A percentile compares a stretch with the other conserved stretches of the same genome.
These are phyloP conservation scores for Chelonia mydas DNA, from an alignment of 2,797 vertebrate genomes.

Conservation along the genomic window DNA sequence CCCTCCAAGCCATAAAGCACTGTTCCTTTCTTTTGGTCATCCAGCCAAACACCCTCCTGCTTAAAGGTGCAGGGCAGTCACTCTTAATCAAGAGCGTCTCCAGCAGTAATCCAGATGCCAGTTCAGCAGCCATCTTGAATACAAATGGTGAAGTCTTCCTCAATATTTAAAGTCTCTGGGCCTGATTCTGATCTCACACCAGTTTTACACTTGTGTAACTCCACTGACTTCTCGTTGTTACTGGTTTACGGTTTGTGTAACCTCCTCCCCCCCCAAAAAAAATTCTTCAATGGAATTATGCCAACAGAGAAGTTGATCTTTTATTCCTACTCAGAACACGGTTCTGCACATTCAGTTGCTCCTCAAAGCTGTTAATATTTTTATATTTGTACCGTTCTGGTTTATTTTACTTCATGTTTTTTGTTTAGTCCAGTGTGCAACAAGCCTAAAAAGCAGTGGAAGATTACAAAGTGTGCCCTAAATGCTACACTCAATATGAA, in stretches of 20 bases:
- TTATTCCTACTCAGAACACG: not conserved
- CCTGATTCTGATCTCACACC: not conserved
- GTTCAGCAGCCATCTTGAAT: not conserved
- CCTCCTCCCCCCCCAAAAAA: not conserved
- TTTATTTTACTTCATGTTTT: rapidly evolving
- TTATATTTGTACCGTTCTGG: not conserved
- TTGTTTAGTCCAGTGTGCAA: not conserved
- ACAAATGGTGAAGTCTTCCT: not conserved
- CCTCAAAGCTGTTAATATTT: not conserved
- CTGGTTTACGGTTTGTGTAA: not conserved
- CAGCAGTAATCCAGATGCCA: not conserved
- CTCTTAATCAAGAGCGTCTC: not conserved
- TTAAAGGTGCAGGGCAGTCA: too few relatives aligned
- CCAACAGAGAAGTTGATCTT: not conserved
- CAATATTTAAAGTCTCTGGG: not conserved
- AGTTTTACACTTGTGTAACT: not conserved
- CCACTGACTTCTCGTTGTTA: not conserved
- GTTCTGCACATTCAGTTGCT: not conserved
- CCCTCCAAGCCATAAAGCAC: too few relatives aligned
- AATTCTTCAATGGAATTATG: not conserved
- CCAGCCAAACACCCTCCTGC: too few relatives aligned
- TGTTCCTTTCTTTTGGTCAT: too few relatives aligned
- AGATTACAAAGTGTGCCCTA: not conserved
- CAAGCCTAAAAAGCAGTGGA: not conserved
- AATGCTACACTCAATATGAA: not conserved